These are phyloP conservation scores for Siphamia tubifer DNA, from an alignment of 2,113 vertebrate species.

Conservation along the genomic window DNA sequence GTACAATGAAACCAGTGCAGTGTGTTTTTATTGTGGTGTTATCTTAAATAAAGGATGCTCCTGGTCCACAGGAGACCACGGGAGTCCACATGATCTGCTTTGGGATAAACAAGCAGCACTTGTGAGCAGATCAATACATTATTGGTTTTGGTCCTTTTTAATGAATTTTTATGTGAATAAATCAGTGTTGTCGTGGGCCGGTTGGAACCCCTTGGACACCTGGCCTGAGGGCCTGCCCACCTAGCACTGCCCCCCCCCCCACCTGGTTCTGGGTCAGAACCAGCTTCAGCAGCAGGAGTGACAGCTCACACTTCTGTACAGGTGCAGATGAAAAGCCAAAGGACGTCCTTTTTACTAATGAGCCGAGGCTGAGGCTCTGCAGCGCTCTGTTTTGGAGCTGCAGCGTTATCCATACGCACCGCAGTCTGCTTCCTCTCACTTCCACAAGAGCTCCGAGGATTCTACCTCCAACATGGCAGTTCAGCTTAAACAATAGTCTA, in stretches of 20 bases:
- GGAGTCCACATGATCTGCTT: too few species aligned
- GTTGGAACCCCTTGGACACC: conserved; percentile 11
- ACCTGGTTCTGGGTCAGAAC: not conserved
- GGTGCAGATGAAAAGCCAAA: conserved; percentile 67
- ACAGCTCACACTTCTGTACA: conserved; percentile 63
- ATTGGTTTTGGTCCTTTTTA: too few species aligned
- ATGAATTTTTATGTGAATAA: too few species aligned
- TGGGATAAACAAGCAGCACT: too few species aligned
- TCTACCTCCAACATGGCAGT: conserved; percentile 61
- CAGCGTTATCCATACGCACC: conserved; percentile 68
- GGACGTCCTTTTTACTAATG: conserved; percentile 68
- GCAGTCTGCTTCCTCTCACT: conserved; percentile 58
- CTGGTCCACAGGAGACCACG: too few species aligned
- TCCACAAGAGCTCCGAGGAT: conserved; percentile 55
- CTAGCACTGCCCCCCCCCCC: not conserved
- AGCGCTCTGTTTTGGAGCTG: conserved; percentile 43
- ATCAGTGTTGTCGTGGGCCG: not conserved
- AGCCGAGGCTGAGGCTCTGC: conserved; percentile 20
- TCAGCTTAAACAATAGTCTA: conserved; percentile 50
- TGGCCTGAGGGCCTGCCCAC: conserved; percentile 16
- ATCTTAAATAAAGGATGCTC: too few species aligned
- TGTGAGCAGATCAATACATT: too few species aligned
- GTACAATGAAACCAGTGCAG: too few species aligned
- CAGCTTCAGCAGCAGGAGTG: conserved; percentile 9
- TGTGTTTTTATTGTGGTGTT: too few species aligned